Evolutionary conservation across 1,140 invertebrate species (phyloP).

Genomic region (Magallana ariakensis): DNA sequence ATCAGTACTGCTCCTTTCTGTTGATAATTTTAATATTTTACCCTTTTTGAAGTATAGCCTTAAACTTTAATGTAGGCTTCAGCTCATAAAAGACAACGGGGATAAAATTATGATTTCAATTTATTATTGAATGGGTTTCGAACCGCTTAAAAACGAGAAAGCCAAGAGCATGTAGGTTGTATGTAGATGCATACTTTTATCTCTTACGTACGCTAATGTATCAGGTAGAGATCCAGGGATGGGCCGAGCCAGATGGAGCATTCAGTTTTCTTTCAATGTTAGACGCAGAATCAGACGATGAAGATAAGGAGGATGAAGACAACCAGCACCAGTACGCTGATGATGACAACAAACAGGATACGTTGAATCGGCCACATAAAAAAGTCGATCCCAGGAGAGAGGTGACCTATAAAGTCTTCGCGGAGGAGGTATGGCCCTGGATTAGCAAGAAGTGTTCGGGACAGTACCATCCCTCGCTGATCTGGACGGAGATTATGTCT

Average conservation of each 20-base stretch:
- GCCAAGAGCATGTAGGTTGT: no score
- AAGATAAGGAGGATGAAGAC: constrained; percentile 44
- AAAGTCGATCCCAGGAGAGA: constrained; percentile 60
- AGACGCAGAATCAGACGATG: constrained; percentile 57
- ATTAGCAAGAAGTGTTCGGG: constrained; percentile 63
- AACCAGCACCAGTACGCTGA: constrained; percentile 10
- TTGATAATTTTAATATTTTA: no score
- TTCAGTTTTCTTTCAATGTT: constrained; percentile 63
- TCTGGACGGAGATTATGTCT: constrained; percentile 75
- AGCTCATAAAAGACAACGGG: no score
- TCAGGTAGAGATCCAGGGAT: constrained; percentile 61
- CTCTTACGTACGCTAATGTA: not conserved
- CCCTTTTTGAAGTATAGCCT: no score
- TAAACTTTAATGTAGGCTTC: no score
- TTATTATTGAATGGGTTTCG: no score
- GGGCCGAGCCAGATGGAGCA: constrained; percentile 66
- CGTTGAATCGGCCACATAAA: not conserved
- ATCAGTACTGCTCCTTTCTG: no score
- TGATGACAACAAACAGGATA: constrained; percentile 47
- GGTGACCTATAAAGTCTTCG: constrained; percentile 74
- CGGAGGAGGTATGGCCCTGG: constrained; percentile 68
- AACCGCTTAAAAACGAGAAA: no score
- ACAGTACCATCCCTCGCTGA: constrained; percentile 69
- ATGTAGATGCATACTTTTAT: no score
- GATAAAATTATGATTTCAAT: no score